Evolutionary conservation across 2,888 invertebrate genomes (phyloP).

Genomic region (Dynastes grantii): DNA sequence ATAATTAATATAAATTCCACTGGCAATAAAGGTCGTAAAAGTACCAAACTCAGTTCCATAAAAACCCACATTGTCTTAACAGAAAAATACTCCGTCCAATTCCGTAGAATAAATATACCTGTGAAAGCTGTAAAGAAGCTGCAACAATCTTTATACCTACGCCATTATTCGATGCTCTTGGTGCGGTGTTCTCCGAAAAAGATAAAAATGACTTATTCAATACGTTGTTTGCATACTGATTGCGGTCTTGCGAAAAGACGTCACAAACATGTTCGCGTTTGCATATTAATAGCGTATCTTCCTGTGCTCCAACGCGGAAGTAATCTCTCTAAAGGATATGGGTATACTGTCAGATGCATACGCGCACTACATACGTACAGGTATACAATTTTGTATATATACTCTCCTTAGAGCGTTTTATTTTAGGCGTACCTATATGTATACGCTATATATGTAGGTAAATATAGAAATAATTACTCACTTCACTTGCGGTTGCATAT

Average conservation of each 20-base stretch:
- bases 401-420: background rate
- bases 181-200: constrained; percentile 18
- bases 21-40: no score
- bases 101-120: background rate
- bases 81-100: background rate
- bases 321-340: constrained; percentile 43
- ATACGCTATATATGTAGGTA: background rate
- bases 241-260: constrained; percentile 37
- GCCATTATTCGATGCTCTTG: constrained; percentile 11
- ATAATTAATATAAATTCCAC: no score
- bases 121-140: constrained; percentile 2
- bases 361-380: constrained; percentile 1
- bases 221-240: constrained; percentile 45
- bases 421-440: background rate
- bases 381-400: background rate
- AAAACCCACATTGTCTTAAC: background rate
- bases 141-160: constrained; percentile 3
- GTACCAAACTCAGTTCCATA: no score
- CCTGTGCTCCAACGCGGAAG: constrained; percentile 44
- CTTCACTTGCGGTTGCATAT: constrained; percentile 2
- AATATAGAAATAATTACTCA: constrained; percentile 16
- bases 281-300: constrained; percentile 45
- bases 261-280: constrained; percentile 45
- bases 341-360: constrained; percentile 32
- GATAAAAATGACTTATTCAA: constrained; percentile 40